Base-by-base conservation (phyloP, 2,888 invertebrate genomes). In the Lypha dubia region DNA sequence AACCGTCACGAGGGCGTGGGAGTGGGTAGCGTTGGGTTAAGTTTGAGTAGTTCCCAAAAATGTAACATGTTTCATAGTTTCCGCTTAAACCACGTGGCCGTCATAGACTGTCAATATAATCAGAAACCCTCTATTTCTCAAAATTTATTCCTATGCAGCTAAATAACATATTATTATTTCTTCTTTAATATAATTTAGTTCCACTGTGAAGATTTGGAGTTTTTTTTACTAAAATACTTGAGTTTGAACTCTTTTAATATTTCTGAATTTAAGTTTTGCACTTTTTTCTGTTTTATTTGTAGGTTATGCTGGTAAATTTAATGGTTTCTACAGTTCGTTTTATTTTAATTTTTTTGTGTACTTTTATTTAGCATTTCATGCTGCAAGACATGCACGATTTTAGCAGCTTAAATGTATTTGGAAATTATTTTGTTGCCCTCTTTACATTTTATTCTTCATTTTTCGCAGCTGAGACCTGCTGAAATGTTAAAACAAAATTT, bases 401-500 rank as follows among this genome's bases (percentile, higher is more conserved):
- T 7, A 28, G 22, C 8, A 35, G 53, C 44, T 62, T 63, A n/a
- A 44, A 62, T 74, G 60, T 56, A 15, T 38, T 70, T 6, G 20
- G 35, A 6, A 24, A 28, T 15, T 32, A n/a, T 46, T 63, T n/a
- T n/a, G n/a, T n/a, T n/a, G n/a, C 15, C 24, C 28, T 3, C 7
- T 70, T 49, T 49, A 22, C 20, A 15, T 35, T 32, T 44, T 53
- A 35, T 53, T 22, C 20, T 22, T 28, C 22, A 73, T n/a, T 67
- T n/a, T 67, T 44, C 3, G 32, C 49, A 20, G 32, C 22, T 63
- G 28, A 60, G 60, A 67, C 51, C 22, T 46, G 71, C 24, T 75
- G 13, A 73, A 74, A 62, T 79, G 49, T 77, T 77, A 46, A 67
- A 77, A n/a, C n/a, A n/a, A n/a, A n/a, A n/a, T n/a, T 17, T 60